These are phyloP conservation scores for Latrodectus geometricus DNA, from an alignment of 1,140 invertebrate species.

Conservation along the genomic window DNA sequence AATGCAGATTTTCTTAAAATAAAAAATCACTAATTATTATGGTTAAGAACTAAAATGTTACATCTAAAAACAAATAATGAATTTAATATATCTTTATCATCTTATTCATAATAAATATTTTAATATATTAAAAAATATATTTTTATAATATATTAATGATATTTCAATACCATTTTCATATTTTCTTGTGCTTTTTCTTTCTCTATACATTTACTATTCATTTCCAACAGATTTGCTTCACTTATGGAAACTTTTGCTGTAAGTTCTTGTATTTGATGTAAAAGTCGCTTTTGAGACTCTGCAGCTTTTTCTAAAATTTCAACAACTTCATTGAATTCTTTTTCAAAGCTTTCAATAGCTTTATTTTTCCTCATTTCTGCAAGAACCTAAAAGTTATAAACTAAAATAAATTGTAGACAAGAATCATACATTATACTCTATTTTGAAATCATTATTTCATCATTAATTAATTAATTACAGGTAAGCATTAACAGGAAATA, in stretches of 20 bases:
- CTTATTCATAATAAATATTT: too few species aligned
- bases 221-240: slow-evolving; percentile 2
- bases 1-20: too few species aligned
- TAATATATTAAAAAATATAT: too few species aligned
- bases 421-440: not conserved
- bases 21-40: too few species aligned
- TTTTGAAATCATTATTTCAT: not conserved
- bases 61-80: too few species aligned
- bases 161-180: slow-evolving; percentile 13
- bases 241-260: not conserved
- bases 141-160: too few species aligned
- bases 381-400: not conserved
- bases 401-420: not conserved
- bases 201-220: not conserved
- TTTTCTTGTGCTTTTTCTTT: not conserved
- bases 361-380: slow-evolving; percentile 43
- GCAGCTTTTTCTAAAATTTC: slow-evolving; percentile 33
- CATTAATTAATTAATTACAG: not conserved
- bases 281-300: slow-evolving; percentile 18
- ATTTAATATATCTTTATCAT: too few species aligned
- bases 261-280: slow-evolving; percentile 38
- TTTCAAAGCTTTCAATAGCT: slow-evolving; percentile 40
- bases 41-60: too few species aligned
- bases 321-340: slow-evolving; percentile 36
- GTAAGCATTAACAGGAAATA: not conserved